phyloP scores from a whole-genome alignment of 1,140 invertebrate genomes.

The Bombus vancouverensis region DNA sequence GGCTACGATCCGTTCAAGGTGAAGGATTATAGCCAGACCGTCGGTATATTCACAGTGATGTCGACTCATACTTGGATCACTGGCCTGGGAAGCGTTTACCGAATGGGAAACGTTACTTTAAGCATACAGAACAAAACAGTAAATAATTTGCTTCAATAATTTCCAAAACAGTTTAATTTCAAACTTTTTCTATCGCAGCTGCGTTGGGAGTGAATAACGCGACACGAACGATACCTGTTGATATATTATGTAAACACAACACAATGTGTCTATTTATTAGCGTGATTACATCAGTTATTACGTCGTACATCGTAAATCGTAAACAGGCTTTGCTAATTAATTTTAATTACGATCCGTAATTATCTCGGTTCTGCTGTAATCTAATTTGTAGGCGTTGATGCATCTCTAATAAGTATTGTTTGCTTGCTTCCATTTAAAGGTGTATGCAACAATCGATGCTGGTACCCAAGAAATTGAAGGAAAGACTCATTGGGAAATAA shows the following conservation, averaged over 20 bases:
- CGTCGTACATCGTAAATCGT: conserved; percentile 2
- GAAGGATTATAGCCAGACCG: conserved; percentile 87
- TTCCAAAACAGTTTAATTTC: neutral
- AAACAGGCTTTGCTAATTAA: neutral
- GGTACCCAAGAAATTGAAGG: conserved; percentile 91
- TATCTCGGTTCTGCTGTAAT: conserved; percentile 22
- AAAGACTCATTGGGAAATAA: conserved; percentile 89
- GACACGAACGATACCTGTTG: no score
- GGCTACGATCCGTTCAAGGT: conserved; percentile 89
- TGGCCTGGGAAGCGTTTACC: conserved; percentile 90
- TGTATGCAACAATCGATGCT: conserved; percentile 86
- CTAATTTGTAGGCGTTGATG: conserved; percentile 26
- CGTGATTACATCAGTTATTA: conserved; percentile 26
- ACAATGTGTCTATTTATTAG: neutral
- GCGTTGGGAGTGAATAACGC: no score
- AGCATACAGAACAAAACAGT: conserved; percentile 88
- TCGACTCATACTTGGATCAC: conserved; percentile 89
- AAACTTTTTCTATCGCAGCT: neutral
- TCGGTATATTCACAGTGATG: conserved; percentile 87
- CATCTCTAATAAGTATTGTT: neutral
- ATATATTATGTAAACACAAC: neutral
- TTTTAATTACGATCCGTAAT: conserved; percentile 15
- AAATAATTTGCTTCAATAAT: conserved; percentile 39
- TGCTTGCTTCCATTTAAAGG: conserved; percentile 60
- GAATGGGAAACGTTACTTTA: conserved; percentile 90